phyloP scores from a whole-genome alignment of 2,113 vertebrate genomes.

The Osmerus eperlanus region DNA sequence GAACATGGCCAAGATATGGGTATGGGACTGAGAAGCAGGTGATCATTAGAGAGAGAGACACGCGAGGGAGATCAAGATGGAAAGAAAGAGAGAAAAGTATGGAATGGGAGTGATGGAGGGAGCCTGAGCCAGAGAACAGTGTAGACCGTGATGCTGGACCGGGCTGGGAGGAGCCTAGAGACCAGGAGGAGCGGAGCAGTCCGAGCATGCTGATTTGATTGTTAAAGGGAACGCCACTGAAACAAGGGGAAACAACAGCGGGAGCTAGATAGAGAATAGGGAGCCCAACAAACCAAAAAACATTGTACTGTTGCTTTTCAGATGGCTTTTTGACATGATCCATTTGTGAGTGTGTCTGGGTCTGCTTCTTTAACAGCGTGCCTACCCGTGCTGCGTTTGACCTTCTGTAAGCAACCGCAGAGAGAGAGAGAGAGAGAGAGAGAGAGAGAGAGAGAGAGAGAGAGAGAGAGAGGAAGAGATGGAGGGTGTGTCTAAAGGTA shows the following conservation, averaged over 20 bases:
- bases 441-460: not conserved
- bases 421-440: not conserved
- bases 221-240: no score
- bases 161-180: no score
- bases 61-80: conserved; percentile 40
- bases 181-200: no score
- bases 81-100: conserved; percentile 15
- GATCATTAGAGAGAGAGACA: conserved; percentile 42
- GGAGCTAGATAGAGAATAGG: no score
- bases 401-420: conserved; percentile 67
- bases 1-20: conserved; percentile 24
- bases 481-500: conserved; percentile 44
- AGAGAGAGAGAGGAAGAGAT: conserved; percentile 20
- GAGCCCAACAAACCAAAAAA: not conserved
- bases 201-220: no score
- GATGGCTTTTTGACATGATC: conserved; percentile 26
- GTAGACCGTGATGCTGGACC: no score
- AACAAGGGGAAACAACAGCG: no score
- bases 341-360: conserved; percentile 29
- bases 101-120: not conserved
- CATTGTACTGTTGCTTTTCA: conserved; percentile 18
- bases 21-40: conserved; percentile 34
- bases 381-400: conserved; percentile 55
- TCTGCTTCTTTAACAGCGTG: conserved; percentile 57
- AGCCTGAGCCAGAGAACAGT: no score